A percentile compares a stretch with the other conserved stretches of the same genome.
These are phyloP conservation scores for Bagarius yarrelli DNA, from an alignment of 2,113 vertebrate genomes.

Conservation along the genomic window DNA sequence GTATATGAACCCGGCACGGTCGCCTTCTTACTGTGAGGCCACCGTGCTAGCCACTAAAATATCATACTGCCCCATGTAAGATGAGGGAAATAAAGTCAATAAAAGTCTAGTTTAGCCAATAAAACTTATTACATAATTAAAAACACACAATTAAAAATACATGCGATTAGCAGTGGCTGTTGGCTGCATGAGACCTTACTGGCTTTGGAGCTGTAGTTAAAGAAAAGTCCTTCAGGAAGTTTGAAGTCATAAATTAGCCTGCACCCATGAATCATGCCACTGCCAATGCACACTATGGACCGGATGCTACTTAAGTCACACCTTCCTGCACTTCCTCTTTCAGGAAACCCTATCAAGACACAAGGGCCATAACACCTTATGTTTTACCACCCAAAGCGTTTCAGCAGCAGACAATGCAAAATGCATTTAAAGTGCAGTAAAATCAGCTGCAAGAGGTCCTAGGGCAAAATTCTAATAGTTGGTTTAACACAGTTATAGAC, in stretches of 20 bases:
- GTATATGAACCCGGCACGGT: too few relatives aligned
- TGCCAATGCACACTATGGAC: background rate
- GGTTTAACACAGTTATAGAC: background rate
- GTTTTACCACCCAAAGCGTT: background rate
- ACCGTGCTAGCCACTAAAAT: too few relatives aligned
- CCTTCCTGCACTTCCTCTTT: slow-evolving; percentile 12
- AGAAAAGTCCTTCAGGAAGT: slow-evolving; percentile 1
- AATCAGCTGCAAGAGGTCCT: background rate
- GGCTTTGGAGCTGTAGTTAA: background rate
- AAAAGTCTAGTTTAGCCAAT: background rate
- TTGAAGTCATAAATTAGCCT: background rate
- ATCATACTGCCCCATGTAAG: too few relatives aligned
- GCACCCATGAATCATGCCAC: background rate
- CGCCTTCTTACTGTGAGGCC: too few relatives aligned
- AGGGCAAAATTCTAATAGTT: background rate
- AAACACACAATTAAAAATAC: background rate
- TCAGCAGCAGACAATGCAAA: background rate
- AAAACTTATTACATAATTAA: background rate
- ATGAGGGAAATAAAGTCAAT: too few relatives aligned
- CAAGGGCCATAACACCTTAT: background rate
- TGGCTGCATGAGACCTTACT: background rate
- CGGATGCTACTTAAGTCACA: background rate
- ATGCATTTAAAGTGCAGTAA: background rate
- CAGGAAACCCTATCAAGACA: background rate
- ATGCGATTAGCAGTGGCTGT: background rate